A percentile compares a stretch with the other conserved stretches of the same genome.
Conservation (phyloP, 2,888 invertebrate genomes). For the Philonicus albiceps region DNA sequence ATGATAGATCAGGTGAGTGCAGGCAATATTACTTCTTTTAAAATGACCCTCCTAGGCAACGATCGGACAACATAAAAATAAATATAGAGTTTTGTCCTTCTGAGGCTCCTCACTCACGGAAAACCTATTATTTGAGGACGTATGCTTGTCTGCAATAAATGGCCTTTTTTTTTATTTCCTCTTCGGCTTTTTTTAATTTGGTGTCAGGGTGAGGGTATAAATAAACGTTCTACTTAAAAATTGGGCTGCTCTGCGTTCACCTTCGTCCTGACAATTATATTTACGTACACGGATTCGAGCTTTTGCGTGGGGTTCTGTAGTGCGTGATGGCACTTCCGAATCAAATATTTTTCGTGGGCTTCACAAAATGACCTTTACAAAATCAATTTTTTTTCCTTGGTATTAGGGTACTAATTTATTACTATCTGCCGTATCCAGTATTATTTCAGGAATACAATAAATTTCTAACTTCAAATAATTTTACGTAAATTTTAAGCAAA, state of each 20-base stretch:
- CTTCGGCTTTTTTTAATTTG: background rate
- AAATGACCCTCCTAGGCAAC: background rate
- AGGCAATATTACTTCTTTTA: background rate
- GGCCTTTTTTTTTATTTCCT: background rate
- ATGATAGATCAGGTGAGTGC: conserved; percentile 22
- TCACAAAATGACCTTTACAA: conserved; percentile 3
- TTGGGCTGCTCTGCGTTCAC: background rate
- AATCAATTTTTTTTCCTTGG: background rate
- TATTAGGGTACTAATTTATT: conserved; percentile 5
- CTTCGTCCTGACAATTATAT: background rate
- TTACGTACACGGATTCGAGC: background rate
- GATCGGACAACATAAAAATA: background rate
- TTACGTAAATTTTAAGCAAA: background rate
- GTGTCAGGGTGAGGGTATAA: background rate
- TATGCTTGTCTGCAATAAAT: background rate
- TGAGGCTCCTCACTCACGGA: background rate
- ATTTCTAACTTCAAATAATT: background rate
- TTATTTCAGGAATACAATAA: background rate
- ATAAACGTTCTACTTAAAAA: background rate
- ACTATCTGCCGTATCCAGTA: background rate
- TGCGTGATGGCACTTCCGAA: background rate
- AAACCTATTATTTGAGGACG: background rate
- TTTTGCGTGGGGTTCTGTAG: background rate
- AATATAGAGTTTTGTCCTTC: background rate
- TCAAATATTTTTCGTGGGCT: background rate